Evolutionary conservation across 2,888 invertebrate species (phyloP).

Genomic region (Morpho achilles): DNA sequence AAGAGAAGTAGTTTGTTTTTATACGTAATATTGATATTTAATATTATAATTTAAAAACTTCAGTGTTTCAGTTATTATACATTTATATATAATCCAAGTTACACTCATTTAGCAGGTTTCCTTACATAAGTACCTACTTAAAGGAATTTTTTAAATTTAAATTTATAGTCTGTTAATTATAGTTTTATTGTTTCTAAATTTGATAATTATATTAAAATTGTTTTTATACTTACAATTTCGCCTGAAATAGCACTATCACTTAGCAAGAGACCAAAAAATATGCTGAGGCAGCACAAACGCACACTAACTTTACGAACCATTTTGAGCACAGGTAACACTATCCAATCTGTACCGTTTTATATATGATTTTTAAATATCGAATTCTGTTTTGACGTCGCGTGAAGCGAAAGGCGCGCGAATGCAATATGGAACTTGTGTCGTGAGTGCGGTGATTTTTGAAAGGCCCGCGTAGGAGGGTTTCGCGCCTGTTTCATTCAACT

Average conservation of each 20-base stretch:
- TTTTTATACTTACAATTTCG: constrained; percentile 56
- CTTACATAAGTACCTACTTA: no score
- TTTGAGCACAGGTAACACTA: constrained; percentile 33
- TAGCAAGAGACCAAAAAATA: constrained; percentile 58
- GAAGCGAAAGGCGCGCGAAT: constrained; percentile 66
- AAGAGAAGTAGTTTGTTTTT: no score
- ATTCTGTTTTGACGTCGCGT: constrained; percentile 31
- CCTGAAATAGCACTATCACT: constrained; percentile 69
- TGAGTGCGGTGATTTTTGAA: constrained; percentile 71
- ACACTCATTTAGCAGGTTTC: no score
- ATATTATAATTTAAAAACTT: no score
- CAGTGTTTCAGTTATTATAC: no score
- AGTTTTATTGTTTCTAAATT: no score
- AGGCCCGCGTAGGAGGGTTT: constrained; percentile 78
- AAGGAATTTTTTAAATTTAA: no score
- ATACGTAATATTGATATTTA: no score
- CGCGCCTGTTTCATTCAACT: constrained; percentile 54
- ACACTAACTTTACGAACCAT: constrained; percentile 71
- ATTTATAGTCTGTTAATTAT: no score
- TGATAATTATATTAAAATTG: neutral
- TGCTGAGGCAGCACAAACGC: constrained; percentile 62
- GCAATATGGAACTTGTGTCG: constrained; percentile 54
- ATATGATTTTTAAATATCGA: constrained; percentile 25
- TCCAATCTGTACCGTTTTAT: neutral
- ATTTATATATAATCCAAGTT: no score